Percentiles rank a stretch among this genome's conserved stretches.
Evolutionary conservation across 2,113 vertebrate species (phyloP).

Genomic region (Excalfactoria chinensis): DNA sequence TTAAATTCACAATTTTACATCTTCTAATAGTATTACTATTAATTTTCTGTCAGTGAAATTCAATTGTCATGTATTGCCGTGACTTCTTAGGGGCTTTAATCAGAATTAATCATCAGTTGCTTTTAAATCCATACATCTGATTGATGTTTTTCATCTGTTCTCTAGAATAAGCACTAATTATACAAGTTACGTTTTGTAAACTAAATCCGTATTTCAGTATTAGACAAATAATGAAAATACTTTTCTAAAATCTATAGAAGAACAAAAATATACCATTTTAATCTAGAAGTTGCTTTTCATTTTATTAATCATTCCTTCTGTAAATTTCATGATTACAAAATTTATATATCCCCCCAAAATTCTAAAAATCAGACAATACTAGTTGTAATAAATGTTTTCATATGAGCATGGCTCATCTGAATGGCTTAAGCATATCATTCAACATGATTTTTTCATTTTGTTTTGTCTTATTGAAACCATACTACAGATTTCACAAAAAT

Average conservation of each 20-base stretch:
- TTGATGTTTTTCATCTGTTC: not conserved
- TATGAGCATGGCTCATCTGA: not conserved
- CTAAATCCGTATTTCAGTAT: not conserved
- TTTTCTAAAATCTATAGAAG: not conserved
- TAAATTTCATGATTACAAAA: not conserved
- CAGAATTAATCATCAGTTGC: not conserved
- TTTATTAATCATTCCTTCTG: not conserved
- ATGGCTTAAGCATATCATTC: not conserved
- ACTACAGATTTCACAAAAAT: not conserved
- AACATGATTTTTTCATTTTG: not conserved
- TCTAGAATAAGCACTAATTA: not conserved
- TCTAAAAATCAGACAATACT: not conserved
- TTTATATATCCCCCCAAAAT: fast-evolving
- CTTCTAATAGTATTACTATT: not conserved
- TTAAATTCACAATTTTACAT: constrained; percentile 28
- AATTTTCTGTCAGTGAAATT: constrained; percentile 41
- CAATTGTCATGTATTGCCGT: constrained; percentile 15
- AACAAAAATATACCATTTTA: not conserved
- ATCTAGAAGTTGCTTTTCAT: not conserved
- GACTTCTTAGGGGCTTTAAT: not conserved
- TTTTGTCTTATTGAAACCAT: not conserved
- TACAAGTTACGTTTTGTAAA: not conserved
- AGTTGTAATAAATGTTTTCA: not conserved
- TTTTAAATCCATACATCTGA: constrained; percentile 3
- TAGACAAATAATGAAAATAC: not conserved